Conservation (phyloP, 2,888 invertebrate genomes). For the Cryptus viduatorius region DNA sequence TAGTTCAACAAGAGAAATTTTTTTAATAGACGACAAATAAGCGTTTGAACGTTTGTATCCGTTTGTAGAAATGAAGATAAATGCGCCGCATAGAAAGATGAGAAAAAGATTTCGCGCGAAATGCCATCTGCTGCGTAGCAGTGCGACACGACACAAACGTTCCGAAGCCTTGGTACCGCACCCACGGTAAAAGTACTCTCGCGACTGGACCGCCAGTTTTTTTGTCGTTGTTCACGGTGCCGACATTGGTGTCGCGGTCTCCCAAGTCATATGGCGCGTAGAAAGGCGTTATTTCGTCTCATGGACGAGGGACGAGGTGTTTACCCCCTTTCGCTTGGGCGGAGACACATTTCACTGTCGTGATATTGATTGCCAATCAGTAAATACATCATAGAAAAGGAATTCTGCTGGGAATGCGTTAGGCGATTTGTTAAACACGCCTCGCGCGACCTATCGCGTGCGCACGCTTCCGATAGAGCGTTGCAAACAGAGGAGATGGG, state of each 20-base stretch:
- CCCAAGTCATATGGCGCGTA: conserved; percentile 20
- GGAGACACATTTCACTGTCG: conserved; percentile 1
- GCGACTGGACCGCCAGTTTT: conserved; percentile 11
- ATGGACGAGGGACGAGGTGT: too few relatives aligned
- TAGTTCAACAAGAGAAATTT: too few relatives aligned
- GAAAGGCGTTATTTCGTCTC: conserved; percentile 47
- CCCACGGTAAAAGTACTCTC: conserved; percentile 54
- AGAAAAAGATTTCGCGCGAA: background rate
- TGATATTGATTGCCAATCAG: conserved; percentile 43
- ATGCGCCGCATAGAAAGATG: background rate
- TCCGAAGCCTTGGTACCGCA: conserved; percentile 46
- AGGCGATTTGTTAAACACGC: conserved; percentile 3
- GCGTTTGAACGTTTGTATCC: background rate
- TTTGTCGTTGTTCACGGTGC: conserved; percentile 23
- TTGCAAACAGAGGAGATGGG: background rate
- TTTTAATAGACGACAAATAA: too few relatives aligned
- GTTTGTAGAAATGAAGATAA: background rate
- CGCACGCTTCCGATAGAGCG: conserved; percentile 7
- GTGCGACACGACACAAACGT: background rate
- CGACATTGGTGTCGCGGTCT: conserved; percentile 40
- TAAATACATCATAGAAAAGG: conserved; percentile 26
- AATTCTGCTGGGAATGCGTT: conserved; percentile 20
- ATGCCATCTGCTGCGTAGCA: background rate
- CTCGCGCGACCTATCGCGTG: background rate
- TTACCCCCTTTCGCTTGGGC: background rate